Evolutionary conservation across 2,888 invertebrate species (phyloP), one percentile per base, ranked within the genome.

Genomic region (Pseudeuparius sepicola): DNA sequence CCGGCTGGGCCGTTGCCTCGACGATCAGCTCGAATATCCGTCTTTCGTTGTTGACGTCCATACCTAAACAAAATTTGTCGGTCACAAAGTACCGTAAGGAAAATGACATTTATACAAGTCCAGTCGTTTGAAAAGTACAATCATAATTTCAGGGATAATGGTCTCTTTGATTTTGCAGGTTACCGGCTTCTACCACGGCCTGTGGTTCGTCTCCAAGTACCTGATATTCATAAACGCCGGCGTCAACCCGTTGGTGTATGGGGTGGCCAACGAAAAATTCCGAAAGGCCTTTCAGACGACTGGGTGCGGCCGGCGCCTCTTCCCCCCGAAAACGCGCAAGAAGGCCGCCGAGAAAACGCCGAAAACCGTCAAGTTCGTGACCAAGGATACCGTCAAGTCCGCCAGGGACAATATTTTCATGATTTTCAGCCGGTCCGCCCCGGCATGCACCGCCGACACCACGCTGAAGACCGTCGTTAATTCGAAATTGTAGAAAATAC

Each of bases 21-120:
- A 87, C 75, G 1, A 92, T 66, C 37, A 90, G 60, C 44, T 87
- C 77, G 52, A 89, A 83, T 55, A 90, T 78, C 48, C 79, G 73
- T 10, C 84, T 66, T 58, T 90, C 90, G 54, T 92, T 90, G 10
- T 71, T 70, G 0, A 79, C 72, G 56, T 92, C 90, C 90, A 92
- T 90, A 10, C 90, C 51, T 51, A 20, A 20, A 20, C 20, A n/a
- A n/a, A n/a, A n/a, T n/a, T n/a, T n/a, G n/a, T n/a, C n/a, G n/a
- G n/a, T n/a, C n/a, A n/a, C n/a, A n/a, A n/a, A n/a, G n/a, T n/a
- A n/a, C n/a, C n/a, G n/a, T n/a, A n/a, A n/a, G n/a, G n/a, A n/a
- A n/a, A n/a, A n/a, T n/a, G n/a, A n/a, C n/a, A n/a, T n/a, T n/a
- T n/a, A n/a, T n/a, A n/a, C n/a, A n/a, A n/a, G n/a, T n/a, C n/a